phyloP scores from a whole-genome alignment of 2,113 vertebrate species.

The Notechis scutatus region DNA sequence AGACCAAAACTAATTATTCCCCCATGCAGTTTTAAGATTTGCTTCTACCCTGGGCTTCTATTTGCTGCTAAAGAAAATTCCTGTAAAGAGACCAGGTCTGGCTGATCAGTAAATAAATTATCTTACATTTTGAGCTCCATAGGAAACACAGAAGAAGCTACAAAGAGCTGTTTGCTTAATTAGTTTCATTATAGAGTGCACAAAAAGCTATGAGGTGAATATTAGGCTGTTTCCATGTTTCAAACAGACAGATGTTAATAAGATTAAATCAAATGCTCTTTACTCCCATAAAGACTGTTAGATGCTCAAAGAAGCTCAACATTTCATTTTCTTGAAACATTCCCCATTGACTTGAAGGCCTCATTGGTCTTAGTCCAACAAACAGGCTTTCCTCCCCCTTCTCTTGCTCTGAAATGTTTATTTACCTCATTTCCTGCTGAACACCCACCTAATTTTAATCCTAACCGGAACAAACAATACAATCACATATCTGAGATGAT shows the following conservation, averaged over 20 bases:
- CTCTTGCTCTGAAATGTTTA: conserved; percentile 49
- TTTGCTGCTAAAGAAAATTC: conserved; percentile 27
- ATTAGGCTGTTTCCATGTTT: conserved; percentile 59
- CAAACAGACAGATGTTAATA: conserved; percentile 65
- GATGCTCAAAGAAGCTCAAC: conserved; percentile 42
- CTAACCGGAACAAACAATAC: conserved; percentile 51
- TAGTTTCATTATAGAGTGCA: conserved; percentile 67
- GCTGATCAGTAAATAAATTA: conserved; percentile 50
- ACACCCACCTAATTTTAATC: conserved; percentile 62
- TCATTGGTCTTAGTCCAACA: conserved; percentile 39
- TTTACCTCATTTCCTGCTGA: conserved; percentile 47
- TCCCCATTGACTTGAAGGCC: conserved; percentile 25
- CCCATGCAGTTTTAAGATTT: conserved; percentile 42
- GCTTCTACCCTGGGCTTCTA: conserved; percentile 15
- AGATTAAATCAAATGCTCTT: conserved; percentile 65
- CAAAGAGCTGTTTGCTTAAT: conserved; percentile 64
- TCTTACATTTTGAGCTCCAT: conserved; percentile 49
- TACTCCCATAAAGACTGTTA: conserved; percentile 51
- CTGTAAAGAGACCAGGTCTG: conserved; percentile 28
- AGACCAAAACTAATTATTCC: conserved; percentile 68
- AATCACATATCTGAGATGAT: conserved; percentile 52
- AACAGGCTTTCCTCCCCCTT: conserved; percentile 43
- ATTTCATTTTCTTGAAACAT: conserved; percentile 36
- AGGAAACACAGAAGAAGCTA: conserved; percentile 20
- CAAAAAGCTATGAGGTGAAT: conserved; percentile 64